phyloP scores from a whole-genome alignment of 2,797 vertebrate species.

The Dromococcyx pavoninus region DNA sequence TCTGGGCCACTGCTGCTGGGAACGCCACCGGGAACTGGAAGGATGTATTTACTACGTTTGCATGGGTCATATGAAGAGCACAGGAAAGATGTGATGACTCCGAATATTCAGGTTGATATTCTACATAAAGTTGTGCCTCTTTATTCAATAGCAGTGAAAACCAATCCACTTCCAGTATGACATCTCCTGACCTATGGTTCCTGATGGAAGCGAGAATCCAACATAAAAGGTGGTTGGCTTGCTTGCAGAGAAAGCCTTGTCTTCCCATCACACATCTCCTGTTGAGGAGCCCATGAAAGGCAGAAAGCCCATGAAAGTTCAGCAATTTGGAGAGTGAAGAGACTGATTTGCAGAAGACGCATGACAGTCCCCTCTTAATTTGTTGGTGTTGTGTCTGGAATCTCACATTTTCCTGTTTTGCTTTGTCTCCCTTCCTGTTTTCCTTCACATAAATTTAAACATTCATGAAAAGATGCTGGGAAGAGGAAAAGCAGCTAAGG shows the following conservation, averaged over 20 bases:
- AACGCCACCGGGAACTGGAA: not conserved
- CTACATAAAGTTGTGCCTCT: too few species aligned
- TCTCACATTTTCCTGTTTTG: not conserved
- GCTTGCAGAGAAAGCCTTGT: not conserved
- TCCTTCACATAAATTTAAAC: not conserved
- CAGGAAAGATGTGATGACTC: not conserved
- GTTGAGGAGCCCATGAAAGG: not conserved
- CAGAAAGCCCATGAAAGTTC: too few species aligned
- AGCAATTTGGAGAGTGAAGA: not conserved
- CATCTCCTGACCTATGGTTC: not conserved
- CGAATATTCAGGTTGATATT: not conserved
- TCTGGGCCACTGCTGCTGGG: not conserved
- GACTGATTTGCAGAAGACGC: not conserved
- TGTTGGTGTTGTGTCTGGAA: not conserved
- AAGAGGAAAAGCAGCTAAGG: not conserved
- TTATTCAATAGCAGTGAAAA: not conserved
- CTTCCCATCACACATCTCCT: not conserved
- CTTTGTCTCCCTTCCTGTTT: not conserved
- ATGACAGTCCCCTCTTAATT: not conserved
- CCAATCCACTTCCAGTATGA: not conserved
- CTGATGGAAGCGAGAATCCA: not conserved
- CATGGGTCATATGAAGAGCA: not conserved
- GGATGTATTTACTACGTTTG: not conserved
- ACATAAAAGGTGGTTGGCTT: not conserved
- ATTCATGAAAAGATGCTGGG: fast-evolving